A percentile compares a stretch with the other conserved stretches of the same genome.
Evolutionary conservation across 2,888 invertebrate genomes (phyloP).

Genomic region (Vannuccia rotundouncinata): DNA sequence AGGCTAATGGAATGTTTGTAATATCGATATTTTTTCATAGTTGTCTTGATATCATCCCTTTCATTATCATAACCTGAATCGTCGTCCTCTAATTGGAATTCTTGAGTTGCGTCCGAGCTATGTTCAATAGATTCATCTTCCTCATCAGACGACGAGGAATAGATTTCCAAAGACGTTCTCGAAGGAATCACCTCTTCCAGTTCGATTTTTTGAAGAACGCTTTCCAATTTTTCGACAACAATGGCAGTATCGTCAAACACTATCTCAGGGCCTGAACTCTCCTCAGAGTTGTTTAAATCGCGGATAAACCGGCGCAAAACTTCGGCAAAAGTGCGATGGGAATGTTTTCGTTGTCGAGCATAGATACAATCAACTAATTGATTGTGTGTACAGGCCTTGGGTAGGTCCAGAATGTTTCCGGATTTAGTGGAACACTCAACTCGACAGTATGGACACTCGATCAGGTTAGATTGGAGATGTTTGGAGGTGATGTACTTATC

Average conservation of each 20-base stretch:
- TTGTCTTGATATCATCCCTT: neutral
- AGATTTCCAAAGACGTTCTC: neutral
- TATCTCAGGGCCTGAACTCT: neutral
- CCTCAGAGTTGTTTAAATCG: neutral
- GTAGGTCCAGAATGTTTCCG: neutral
- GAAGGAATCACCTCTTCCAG: neutral
- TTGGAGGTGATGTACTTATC: neutral
- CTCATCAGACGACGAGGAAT: neutral
- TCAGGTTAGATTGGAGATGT: neutral
- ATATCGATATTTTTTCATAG: neutral
- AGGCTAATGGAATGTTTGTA: neutral
- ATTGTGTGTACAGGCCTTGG: constrained; percentile 4
- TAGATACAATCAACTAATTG: neutral
- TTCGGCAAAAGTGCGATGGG: neutral
- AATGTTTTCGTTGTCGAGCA: neutral
- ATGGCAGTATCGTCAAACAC: neutral
- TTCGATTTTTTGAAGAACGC: neutral
- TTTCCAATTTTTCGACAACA: neutral
- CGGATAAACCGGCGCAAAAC: neutral
- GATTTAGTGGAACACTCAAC: neutral
- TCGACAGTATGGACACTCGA: neutral
- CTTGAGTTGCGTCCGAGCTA: neutral
- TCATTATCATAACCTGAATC: neutral
- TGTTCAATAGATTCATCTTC: too few relatives aligned
- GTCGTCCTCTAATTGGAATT: neutral